phyloP scores from a whole-genome alignment of 2,888 invertebrate species.

The Myathropa florea region DNA sequence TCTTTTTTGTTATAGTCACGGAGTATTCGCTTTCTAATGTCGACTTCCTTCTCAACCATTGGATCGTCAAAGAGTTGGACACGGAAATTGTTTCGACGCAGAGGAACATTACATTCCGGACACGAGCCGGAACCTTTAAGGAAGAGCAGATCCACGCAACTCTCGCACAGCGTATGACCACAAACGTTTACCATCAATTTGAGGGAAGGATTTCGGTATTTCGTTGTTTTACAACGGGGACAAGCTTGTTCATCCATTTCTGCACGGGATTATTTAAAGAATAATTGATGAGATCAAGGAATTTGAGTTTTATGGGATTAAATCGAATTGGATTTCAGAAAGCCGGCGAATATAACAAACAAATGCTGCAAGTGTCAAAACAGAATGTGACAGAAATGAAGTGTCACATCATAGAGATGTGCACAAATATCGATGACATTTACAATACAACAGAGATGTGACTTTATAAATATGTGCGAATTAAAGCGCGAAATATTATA shows the following conservation, averaged over 20 bases:
- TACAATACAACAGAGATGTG: not conserved
- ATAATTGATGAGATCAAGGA: not conserved
- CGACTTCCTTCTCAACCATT: conserved; percentile 97
- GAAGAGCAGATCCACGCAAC: conserved; percentile 97
- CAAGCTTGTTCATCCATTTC: conserved; percentile 82
- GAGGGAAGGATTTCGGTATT: conserved; percentile 97
- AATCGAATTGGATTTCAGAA: not conserved
- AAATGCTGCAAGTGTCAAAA: conserved; percentile 40
- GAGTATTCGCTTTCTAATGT: conserved; percentile 93
- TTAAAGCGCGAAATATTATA: too few relatives aligned
- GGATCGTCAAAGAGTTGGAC: conserved; percentile 98
- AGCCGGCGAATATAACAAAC: conserved; percentile 19
- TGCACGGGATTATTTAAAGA: not conserved
- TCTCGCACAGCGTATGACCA: conserved; percentile 98
- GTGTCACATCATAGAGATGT: conserved; percentile 7
- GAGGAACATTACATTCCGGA: conserved; percentile 94
- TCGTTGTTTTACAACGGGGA: conserved; percentile 97
- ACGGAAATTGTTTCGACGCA: conserved; percentile 94
- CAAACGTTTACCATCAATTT: conserved; percentile 99
- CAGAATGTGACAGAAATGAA: conserved; percentile 68
- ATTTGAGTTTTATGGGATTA: not conserved
- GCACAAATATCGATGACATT: not conserved
- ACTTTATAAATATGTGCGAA: not conserved
- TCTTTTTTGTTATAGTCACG: conserved; percentile 97
- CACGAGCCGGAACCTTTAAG: conserved; percentile 98